These are phyloP conservation scores for Cebidichthys violaceus DNA, from an alignment of 2,113 vertebrate genomes.

Conservation along the genomic window DNA sequence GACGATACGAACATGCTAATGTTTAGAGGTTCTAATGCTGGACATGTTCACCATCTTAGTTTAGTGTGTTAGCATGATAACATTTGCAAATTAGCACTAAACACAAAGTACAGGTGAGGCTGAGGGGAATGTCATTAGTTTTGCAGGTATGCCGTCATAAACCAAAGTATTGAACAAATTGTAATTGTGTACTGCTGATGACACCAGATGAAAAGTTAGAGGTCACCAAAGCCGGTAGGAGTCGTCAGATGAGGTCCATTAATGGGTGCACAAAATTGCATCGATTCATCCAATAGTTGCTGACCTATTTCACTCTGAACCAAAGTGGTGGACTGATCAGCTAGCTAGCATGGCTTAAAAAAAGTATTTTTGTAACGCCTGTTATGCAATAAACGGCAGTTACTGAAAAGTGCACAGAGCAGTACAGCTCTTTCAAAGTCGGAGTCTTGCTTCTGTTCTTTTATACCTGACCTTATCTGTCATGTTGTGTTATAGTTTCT, in stretches of 20 bases:
- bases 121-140: not conserved
- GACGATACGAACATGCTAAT: not conserved
- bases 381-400: conserved; percentile 15
- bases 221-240: not conserved
- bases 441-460: conserved; percentile 21
- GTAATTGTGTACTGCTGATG: not conserved
- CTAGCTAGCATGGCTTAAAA: not conserved
- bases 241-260: not conserved
- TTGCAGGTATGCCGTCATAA: not conserved
- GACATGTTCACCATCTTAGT: not conserved
- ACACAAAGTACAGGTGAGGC: not conserved
- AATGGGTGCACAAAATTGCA: not conserved
- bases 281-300: not conserved
- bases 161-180: not conserved
- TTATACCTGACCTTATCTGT: conserved; percentile 32
- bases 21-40: not conserved
- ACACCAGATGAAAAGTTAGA: not conserved
- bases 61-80: not conserved
- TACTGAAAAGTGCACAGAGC: not conserved
- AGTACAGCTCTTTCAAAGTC: conserved; percentile 9
- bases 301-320: not conserved
- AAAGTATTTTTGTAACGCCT: not conserved
- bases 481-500: conserved; percentile 22
- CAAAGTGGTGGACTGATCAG: not conserved
- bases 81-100: not conserved